Percentiles rank a stretch among this genome's conserved stretches.
phyloP scores from a whole-genome alignment of 2,888 invertebrate genomes.

The Tuberolachnus salignus region DNA sequence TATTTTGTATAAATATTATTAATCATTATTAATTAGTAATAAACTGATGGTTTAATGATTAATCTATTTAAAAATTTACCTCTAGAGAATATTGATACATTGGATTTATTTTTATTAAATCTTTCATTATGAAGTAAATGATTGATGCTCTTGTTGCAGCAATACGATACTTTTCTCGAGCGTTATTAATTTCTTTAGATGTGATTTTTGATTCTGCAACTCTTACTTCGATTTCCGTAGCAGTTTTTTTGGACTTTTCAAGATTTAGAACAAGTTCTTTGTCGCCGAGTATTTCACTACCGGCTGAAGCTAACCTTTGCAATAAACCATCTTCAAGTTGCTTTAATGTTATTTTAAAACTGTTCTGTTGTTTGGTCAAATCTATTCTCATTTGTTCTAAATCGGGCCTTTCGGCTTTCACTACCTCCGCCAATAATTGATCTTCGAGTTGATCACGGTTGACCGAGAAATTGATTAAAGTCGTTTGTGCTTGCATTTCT shows the following conservation, averaged over 20 bases:
- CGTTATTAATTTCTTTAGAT: constrained; percentile 85
- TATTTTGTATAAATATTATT: too few species aligned
- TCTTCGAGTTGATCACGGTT: constrained; percentile 92
- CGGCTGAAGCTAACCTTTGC: constrained; percentile 81
- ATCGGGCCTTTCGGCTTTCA: constrained; percentile 90
- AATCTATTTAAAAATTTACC: constrained; percentile 61
- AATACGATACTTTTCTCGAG: constrained; percentile 84
- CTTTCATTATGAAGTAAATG: constrained; percentile 91
- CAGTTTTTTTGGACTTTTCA: constrained; percentile 90
- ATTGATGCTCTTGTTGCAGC: constrained; percentile 87
- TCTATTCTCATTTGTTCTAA: constrained; percentile 76
- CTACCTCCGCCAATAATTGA: constrained; percentile 91
- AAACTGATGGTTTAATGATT: neutral
- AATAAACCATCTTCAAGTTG: constrained; percentile 89
- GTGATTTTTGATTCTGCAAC: constrained; percentile 87
- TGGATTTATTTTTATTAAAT: constrained; percentile 88
- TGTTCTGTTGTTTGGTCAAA: constrained; percentile 89
- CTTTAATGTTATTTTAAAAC: constrained; percentile 91
- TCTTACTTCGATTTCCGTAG: constrained; percentile 86
- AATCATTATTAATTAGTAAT: too few species aligned
- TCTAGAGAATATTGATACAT: constrained; percentile 96
- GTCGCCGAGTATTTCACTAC: constrained; percentile 86
- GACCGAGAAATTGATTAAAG: constrained; percentile 93
- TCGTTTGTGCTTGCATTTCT: constrained; percentile 95
- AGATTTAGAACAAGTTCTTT: constrained; percentile 88